These are phyloP conservation scores for Silurus aristotelis DNA, from an alignment of 2,797 vertebrate genomes.

Conservation along the genomic window DNA sequence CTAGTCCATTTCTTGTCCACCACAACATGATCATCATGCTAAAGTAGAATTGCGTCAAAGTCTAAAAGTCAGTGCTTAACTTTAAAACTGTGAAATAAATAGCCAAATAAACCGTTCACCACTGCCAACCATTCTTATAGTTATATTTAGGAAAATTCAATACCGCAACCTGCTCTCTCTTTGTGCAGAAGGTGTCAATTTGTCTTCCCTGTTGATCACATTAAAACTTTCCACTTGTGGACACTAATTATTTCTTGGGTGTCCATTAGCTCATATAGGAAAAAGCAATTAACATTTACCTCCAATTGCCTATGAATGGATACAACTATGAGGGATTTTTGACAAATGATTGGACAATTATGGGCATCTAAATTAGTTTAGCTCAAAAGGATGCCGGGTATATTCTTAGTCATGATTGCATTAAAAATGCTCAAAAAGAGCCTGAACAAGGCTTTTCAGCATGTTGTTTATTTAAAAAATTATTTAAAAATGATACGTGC, in stretches of 20 bases:
- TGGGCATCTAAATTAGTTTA: background rate
- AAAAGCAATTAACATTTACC: slow-evolving; percentile 1
- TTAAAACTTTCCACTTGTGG: background rate
- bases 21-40: too few species aligned
- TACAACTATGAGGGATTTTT: background rate
- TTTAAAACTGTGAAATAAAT: too few species aligned
- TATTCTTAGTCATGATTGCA: background rate
- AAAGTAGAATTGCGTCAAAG: too few species aligned
- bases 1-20: too few species aligned
- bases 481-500: too few species aligned
- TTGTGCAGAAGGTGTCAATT: background rate
- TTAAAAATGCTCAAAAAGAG: background rate
- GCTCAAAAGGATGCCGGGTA: background rate
- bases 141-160: background rate
- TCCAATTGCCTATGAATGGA: background rate
- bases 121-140: background rate
- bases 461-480: background rate
- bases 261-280: background rate
- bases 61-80: too few species aligned
- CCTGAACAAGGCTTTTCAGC: background rate
- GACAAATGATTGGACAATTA: background rate
- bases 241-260: background rate
- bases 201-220: background rate
- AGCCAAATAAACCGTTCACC: background rate
- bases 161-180: slow-evolving; percentile 6